A percentile compares a stretch with the other conserved stretches of the same genome.
These are phyloP conservation scores for Endotricha flammealis DNA, from an alignment of 2,888 invertebrate genomes.

Conservation along the genomic window DNA sequence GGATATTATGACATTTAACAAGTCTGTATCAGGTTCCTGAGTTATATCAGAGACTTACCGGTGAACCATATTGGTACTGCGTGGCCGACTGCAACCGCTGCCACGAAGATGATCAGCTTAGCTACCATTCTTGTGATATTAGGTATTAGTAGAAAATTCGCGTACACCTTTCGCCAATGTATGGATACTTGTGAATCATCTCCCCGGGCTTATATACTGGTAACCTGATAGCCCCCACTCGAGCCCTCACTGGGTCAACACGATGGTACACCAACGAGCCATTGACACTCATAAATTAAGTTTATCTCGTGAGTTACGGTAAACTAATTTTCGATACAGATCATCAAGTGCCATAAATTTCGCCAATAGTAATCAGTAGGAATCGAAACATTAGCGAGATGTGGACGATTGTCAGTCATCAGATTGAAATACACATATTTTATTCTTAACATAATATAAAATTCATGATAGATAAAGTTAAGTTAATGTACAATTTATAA, in stretches of 20 bases:
- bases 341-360: slow-evolving; percentile 34
- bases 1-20: too few species aligned
- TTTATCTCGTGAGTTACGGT: slow-evolving; percentile 56
- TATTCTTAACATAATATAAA: not conserved
- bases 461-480: not conserved
- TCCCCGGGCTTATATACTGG: slow-evolving; percentile 63
- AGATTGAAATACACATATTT: not conserved
- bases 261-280: slow-evolving; percentile 40
- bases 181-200: slow-evolving; percentile 58
- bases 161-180: slow-evolving; percentile 50
- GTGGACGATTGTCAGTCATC: not conserved
- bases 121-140: slow-evolving; percentile 42
- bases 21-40: too few species aligned
- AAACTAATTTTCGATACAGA: slow-evolving; percentile 44
- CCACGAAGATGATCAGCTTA: slow-evolving; percentile 45
- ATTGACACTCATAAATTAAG: slow-evolving; percentile 60
- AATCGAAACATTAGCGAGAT: not conserved
- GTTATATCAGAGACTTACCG: slow-evolving; percentile 29
- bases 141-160: slow-evolving; percentile 20
- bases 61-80: slow-evolving; percentile 50
- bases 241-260: slow-evolving; percentile 45
- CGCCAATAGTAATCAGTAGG: not conserved
- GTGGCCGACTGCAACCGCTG: slow-evolving; percentile 38
- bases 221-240: slow-evolving; percentile 55
- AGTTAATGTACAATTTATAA: not conserved